phyloP scores from a whole-genome alignment of 2,797 vertebrate species.

The Spondyliosoma cantharus region DNA sequence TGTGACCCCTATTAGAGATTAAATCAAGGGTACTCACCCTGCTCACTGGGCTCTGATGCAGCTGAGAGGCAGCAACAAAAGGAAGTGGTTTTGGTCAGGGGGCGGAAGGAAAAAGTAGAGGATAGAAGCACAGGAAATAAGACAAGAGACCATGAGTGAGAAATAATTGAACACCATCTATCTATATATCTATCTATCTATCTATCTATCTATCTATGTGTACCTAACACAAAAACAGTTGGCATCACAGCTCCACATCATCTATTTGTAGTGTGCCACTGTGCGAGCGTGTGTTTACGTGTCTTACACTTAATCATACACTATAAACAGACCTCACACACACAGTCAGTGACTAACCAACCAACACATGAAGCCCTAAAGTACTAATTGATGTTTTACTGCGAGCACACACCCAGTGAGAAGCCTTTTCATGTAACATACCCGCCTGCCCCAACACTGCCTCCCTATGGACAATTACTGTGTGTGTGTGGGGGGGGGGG shows the following conservation, averaged over 20 bases:
- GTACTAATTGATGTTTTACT: conserved; percentile 58
- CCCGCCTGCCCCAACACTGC: conserved; percentile 38
- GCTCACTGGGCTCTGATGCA: conserved; percentile 56
- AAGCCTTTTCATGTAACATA: conserved; percentile 23
- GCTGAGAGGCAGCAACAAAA: conserved; percentile 57
- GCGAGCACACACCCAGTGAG: conserved; percentile 16
- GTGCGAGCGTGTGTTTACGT: conserved; percentile 16
- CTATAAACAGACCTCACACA: conserved; percentile 43
- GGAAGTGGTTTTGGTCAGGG: conserved; percentile 21
- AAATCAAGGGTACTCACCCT: conserved; percentile 72
- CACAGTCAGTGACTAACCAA: conserved; percentile 15
- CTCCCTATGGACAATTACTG: conserved; percentile 40
- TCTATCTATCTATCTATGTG: background rate
- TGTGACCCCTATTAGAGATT: conserved; percentile 32
- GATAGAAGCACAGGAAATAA: conserved; percentile 17
- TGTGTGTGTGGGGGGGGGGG: too few relatives aligned
- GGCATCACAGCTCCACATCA: background rate
- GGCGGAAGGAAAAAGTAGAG: conserved; percentile 11
- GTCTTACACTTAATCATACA: conserved; percentile 42
- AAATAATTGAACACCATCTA: background rate
- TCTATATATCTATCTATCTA: background rate
- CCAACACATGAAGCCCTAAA: conserved; percentile 26
- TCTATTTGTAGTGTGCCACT: conserved; percentile 18
- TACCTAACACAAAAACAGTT: background rate
- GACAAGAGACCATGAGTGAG: background rate